phyloP scores from a whole-genome alignment of 2,113 vertebrate genomes.

The Vireo altiloquus region DNA sequence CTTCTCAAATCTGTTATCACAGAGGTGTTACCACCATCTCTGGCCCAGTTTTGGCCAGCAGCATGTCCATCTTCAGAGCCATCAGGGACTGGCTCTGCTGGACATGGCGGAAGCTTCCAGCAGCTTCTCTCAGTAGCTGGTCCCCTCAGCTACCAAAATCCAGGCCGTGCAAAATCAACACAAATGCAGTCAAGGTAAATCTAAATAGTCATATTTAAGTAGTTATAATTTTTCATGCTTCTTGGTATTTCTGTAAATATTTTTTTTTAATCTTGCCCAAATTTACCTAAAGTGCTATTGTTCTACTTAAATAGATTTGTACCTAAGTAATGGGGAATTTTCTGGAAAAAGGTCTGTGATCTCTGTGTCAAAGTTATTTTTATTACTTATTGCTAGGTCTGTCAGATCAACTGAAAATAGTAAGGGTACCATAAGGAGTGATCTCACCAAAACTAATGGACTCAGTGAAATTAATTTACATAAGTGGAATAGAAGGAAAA shows the following conservation, averaged over 20 bases:
- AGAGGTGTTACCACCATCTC: background rate
- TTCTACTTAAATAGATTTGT: background rate
- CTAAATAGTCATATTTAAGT: background rate
- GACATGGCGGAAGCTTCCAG: background rate
- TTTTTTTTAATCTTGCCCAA: background rate
- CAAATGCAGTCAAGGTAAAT: background rate
- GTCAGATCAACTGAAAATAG: background rate
- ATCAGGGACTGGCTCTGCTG: fast-evolving
- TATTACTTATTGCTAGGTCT: background rate
- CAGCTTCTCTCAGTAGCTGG: background rate
- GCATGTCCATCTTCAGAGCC: background rate
- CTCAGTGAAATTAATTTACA: constrained; percentile 34
- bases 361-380: background rate
- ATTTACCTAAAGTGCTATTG: background rate
- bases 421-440: background rate
- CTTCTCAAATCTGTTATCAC: background rate
- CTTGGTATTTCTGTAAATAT: background rate
- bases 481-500: constrained; percentile 10
- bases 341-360: background rate
- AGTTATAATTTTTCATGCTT: background rate
- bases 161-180: fast-evolving
- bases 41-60: background rate
- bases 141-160: background rate
- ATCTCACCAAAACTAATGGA: background rate
- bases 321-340: background rate